Conservation (phyloP, 2,888 invertebrate species). For the Cosmia trapezina region DNA sequence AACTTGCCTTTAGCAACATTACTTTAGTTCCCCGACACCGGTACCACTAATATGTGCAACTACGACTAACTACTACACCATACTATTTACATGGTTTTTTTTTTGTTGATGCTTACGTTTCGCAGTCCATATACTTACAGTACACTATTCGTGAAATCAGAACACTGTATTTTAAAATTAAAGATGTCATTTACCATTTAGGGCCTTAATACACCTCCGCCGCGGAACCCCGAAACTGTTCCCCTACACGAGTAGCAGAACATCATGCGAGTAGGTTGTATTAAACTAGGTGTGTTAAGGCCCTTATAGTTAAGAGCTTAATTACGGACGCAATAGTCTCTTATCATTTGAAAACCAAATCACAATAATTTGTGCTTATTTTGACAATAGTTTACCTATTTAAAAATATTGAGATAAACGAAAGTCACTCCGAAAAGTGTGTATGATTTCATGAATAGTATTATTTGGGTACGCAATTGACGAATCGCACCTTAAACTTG, state of each 20-base stretch:
- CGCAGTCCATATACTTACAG: neutral
- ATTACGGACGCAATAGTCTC: neutral
- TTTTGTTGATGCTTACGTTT: neutral
- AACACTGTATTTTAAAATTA: neutral
- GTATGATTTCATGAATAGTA: constrained; percentile 14
- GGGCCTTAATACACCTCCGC: too few species aligned
- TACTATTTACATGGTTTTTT: constrained; percentile 47
- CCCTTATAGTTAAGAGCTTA: neutral
- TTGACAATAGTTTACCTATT: neutral
- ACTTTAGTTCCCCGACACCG: constrained; percentile 80
- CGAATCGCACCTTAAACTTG: constrained; percentile 1
- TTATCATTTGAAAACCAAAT: neutral
- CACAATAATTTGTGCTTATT: neutral
- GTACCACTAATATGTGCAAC: constrained; percentile 76
- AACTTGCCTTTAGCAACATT: constrained; percentile 82
- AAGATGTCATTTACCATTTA: neutral
- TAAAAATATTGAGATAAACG: neutral
- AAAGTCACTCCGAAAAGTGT: neutral
- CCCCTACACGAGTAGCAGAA: too few species aligned
- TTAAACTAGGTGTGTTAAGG: too few species aligned
- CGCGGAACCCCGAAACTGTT: too few species aligned
- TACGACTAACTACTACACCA: constrained; percentile 57
- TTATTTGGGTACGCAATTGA: constrained; percentile 1
- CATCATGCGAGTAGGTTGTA: too few species aligned
- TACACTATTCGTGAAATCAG: constrained; percentile 21